Base-by-base conservation (phyloP, 2,888 invertebrate genomes). In the Cryptocephalus moraei region DNA sequence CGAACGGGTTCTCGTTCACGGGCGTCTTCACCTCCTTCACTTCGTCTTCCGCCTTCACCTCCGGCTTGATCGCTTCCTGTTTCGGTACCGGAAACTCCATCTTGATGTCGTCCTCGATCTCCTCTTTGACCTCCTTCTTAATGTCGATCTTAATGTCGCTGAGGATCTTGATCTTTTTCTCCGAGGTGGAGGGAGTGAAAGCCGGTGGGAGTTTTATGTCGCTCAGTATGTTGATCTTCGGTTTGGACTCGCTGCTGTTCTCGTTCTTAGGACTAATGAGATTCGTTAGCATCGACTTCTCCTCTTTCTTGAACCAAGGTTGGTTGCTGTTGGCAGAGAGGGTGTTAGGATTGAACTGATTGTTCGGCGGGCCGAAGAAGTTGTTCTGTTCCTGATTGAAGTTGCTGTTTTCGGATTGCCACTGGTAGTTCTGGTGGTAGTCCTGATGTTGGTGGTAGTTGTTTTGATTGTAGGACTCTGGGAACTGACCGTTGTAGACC, bases 1-100 rank as follows among this genome's bases (percentile, higher is more conserved):
- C 43, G 49, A 76, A 75, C 45, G 58, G 56, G 48, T 50, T 56
- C 47, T 79, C 75, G 59, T 80, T 79, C 38, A 46, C 79, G 76
- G 49, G 40, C n/a, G 54, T 49, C 9, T 51, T 43, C n/a, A 53
- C 50, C 9, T 51, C 43, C 41, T 55, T 59, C 14, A 53, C 41
- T 12, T 56, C 34, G 34, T 36, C 54, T 31, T 56, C 53, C 22
- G 36, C 13, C 38, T 58, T 59, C 14, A 62, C 49, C 43, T 56
- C 54, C 11, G 51, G 75, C 46, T 77, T 46, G 11, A 46, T n/a
- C 9, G 32, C 9, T 11, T 9, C 11, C 22, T 31, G 10, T 12
- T 36, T 36, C 11, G 36, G 36, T 4, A 12, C 4, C 11, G 12
- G 12, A n/a, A 4, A 12, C 36, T 38, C 43, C n/a, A 12, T 33